Base-by-base conservation (phyloP, 1,140 invertebrate species). In the Eciton burchellii region DNA sequence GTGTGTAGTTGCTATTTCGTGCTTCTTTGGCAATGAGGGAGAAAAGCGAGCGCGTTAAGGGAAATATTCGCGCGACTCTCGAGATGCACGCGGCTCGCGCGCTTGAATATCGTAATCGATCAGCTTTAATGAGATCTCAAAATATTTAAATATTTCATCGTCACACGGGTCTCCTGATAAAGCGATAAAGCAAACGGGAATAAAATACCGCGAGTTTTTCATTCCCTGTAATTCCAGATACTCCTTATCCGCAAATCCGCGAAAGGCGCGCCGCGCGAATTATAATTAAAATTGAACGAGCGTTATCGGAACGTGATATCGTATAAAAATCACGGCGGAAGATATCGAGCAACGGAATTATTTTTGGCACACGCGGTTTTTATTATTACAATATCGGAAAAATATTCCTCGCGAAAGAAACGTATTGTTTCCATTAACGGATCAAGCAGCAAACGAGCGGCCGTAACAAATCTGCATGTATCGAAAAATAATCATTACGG, bases 281-380 rank as follows among this genome's bases (percentile, higher is more conserved):
- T 68, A 16, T 57, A 79, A 70, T 45, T 79, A 11, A 70, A 79
- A 57, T 3, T 21, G 19, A n/a, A 66, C 24, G 45, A 65, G 16
- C 45, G 65, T 79, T 79, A 79, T 70, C 24, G 63, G 63, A 79
- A 79, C 52, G 74, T 11, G n/a, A 79, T 79, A 70, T 68, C 66
- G 54, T 6, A n/a, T 57, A 79, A 79, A 79, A 79, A 79, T 77
- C 41, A 54, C 29, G n/a, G 62, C 54, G 43, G 21, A n/a, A 70
- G n/a, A 70, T 6, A 77, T 21, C n/a, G 11, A 77, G 1, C 3
- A 0, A 4, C 29, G 56, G 24, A 43, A 57, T 77, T 68, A 68
- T 79, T 70, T 68, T 45, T 68, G 8, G 56, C n/a, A 56, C 52
- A 11, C 43, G 62, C 4, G 8, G n/a, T 0, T 54, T 70, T 79